Conservation (phyloP, 2,888 invertebrate genomes). For the Drosophila infuscata region DNA sequence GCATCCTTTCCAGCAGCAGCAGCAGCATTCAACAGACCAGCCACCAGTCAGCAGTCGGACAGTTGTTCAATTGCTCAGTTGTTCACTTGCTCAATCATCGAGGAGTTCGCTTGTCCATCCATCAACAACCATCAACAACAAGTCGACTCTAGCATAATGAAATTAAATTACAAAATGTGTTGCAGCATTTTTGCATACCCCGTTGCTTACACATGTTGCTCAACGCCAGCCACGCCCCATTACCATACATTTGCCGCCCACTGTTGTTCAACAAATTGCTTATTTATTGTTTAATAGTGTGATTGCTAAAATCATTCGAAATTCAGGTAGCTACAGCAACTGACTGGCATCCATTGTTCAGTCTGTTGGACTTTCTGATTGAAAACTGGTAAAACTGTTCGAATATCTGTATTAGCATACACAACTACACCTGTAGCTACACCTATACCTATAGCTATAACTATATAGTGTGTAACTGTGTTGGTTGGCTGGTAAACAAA, state of each 20-base stretch:
- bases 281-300: slow-evolving; percentile 81
- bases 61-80: slow-evolving; percentile 17
- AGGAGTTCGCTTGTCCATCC: slow-evolving; percentile 34
- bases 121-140: slow-evolving; percentile 28
- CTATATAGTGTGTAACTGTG: neutral
- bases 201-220: slow-evolving; percentile 20
- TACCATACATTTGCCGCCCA: neutral
- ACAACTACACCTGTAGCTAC: neutral
- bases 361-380: slow-evolving; percentile 32
- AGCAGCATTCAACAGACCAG: slow-evolving; percentile 16
- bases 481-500: slow-evolving; percentile 17
- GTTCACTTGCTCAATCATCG: slow-evolving; percentile 21
- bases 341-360: slow-evolving; percentile 44
- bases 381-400: slow-evolving; percentile 39
- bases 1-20: slow-evolving; percentile 21
- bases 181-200: slow-evolving; percentile 55
- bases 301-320: slow-evolving; percentile 72
- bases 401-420: neutral
- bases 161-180: slow-evolving; percentile 78
- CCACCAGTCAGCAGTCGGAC: slow-evolving; percentile 21
- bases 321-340: slow-evolving; percentile 33
- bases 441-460: neutral
- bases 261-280: slow-evolving; percentile 73
- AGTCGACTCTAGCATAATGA: slow-evolving; percentile 64
- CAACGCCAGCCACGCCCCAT: slow-evolving; percentile 10